Evolutionary conservation across 2,888 invertebrate genomes (phyloP).

Genomic region (Epinotia brunnichana): DNA sequence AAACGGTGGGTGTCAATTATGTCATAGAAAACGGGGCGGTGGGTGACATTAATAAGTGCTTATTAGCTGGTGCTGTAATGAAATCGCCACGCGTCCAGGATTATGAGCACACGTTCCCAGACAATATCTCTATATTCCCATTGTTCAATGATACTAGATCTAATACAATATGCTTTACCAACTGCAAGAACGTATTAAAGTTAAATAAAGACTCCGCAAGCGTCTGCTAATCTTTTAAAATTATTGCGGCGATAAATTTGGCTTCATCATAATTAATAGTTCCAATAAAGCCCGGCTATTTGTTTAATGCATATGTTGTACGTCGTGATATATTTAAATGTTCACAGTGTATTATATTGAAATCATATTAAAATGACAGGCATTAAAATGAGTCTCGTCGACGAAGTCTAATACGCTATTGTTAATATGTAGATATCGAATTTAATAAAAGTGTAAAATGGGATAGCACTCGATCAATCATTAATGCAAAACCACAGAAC

Average conservation of each 20-base stretch:
- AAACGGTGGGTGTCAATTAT: slow-evolving; percentile 72
- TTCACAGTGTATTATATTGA: background rate
- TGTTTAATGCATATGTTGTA: slow-evolving; percentile 59
- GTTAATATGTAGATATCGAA: slow-evolving; percentile 23
- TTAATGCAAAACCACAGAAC: slow-evolving; percentile 42
- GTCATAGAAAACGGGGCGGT: slow-evolving; percentile 59
- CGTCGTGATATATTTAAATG: slow-evolving; percentile 45
- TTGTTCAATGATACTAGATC: slow-evolving; percentile 48
- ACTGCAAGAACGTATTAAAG: slow-evolving; percentile 53
- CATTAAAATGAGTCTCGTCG: background rate
- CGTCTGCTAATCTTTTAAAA: slow-evolving; percentile 57
- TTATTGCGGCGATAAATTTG: slow-evolving; percentile 71
- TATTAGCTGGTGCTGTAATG: slow-evolving; percentile 77
- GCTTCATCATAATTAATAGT: slow-evolving; percentile 65
- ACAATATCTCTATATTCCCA: slow-evolving; percentile 58
- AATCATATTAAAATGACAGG: background rate
- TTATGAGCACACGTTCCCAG: slow-evolving; percentile 64
- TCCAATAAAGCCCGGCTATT: slow-evolving; percentile 57
- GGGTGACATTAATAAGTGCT: slow-evolving; percentile 73
- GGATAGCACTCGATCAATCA: slow-evolving; percentile 41
- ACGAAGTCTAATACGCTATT: slow-evolving; percentile 1
- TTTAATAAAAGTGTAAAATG: slow-evolving; percentile 30
- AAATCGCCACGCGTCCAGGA: slow-evolving; percentile 77
- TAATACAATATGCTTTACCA: slow-evolving; percentile 35
- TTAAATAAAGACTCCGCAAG: slow-evolving; percentile 64